These are phyloP conservation scores for Candidula unifasciata DNA, from an alignment of 2,888 invertebrate genomes.

Conservation along the genomic window DNA sequence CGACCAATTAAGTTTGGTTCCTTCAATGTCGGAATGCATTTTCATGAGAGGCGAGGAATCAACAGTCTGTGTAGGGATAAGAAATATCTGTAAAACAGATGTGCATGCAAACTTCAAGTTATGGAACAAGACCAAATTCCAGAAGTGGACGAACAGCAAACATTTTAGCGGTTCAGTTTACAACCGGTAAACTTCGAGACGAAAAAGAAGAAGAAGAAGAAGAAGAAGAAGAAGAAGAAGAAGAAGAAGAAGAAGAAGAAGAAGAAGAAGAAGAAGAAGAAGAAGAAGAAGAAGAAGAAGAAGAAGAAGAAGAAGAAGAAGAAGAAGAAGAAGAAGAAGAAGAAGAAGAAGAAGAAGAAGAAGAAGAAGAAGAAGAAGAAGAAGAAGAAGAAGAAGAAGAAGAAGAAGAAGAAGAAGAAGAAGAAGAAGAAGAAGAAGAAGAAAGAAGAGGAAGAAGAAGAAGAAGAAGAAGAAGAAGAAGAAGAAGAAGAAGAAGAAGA, in stretches of 20 bases:
- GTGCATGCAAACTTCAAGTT: no score
- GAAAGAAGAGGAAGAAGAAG: background rate
- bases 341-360: background rate
- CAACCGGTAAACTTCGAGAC: no score
- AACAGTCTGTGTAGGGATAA: background rate
- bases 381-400: background rate
- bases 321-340: background rate
- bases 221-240: background rate
- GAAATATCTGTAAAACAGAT: background rate
- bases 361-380: background rate
- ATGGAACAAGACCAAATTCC: no score
- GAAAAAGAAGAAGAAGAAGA: slow-evolving; percentile 17
- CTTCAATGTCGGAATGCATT: no score
- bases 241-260: background rate
- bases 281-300: background rate
- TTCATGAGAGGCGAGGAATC: no score
- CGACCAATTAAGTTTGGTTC: no score
- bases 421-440: background rate
- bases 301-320: slow-evolving; percentile 1
- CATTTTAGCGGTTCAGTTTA: background rate
- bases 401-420: background rate
- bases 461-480: background rate
- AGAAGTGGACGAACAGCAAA: no score
- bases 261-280: slow-evolving; percentile 19
- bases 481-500: background rate